Percentiles rank a stretch among this genome's conserved stretches.
These are phyloP conservation scores for Pholis gunnellus DNA, from an alignment of 2,113 vertebrate genomes.

Conservation along the genomic window DNA sequence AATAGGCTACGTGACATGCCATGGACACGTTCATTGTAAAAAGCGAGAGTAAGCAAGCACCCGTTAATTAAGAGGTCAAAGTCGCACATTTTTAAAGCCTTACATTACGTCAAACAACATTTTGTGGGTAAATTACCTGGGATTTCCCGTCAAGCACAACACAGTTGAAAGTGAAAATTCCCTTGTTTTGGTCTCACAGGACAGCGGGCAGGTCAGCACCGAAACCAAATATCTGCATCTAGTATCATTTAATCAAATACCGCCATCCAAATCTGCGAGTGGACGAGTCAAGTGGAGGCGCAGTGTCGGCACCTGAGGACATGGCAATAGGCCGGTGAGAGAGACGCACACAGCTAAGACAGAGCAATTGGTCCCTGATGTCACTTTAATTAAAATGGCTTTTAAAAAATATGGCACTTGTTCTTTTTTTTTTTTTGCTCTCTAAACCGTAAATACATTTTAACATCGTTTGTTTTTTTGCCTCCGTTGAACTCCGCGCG, in stretches of 20 bases:
- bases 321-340: constrained; percentile 8
- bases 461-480: not conserved
- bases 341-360: constrained; percentile 14
- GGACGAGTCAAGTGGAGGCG: not conserved
- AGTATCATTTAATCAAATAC: not conserved
- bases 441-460: not conserved
- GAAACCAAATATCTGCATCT: constrained; percentile 3
- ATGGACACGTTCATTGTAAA: constrained; percentile 77
- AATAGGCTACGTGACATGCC: constrained; percentile 83
- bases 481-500: not conserved
- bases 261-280: constrained; percentile 8
- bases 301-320: constrained; percentile 48
- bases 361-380: constrained; percentile 46
- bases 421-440: constrained; percentile 37
- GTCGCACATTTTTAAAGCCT: constrained; percentile 73
- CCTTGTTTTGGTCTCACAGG: constrained; percentile 23
- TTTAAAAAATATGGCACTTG: constrained; percentile 49
- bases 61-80: constrained; percentile 68
- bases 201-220: constrained; percentile 37
- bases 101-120: constrained; percentile 67
- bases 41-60: constrained; percentile 78
- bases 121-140: constrained; percentile 56
- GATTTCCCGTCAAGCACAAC: constrained; percentile 47
- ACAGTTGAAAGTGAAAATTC: constrained; percentile 49
- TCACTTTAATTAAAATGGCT: constrained; percentile 25